A percentile compares a stretch with the other conserved stretches of the same genome.
Evolutionary conservation across 2,888 invertebrate genomes (phyloP).

Genomic region (Amphipyra berbera): DNA sequence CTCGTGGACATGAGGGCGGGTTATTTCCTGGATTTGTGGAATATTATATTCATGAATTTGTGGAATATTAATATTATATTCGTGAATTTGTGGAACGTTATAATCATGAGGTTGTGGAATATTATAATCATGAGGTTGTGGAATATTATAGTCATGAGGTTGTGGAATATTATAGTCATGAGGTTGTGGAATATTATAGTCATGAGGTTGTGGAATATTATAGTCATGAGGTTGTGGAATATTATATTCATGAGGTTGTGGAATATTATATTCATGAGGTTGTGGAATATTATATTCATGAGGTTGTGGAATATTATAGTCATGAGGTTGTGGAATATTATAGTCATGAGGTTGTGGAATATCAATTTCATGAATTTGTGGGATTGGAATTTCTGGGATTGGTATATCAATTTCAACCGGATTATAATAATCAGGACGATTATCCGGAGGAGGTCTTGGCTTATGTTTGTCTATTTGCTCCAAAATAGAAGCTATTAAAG

Average conservation of each 20-base stretch:
- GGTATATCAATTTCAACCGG: not conserved
- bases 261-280: not conserved
- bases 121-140: conserved; percentile 2
- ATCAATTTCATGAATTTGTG: not conserved
- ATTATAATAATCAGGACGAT: not conserved
- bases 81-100: not conserved
- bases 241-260: not conserved
- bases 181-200: conserved; percentile 4
- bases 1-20: not conserved
- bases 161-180: conserved; percentile 22
- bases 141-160: not conserved
- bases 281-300: conserved; percentile 22
- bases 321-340: not conserved
- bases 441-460: not conserved
- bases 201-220: not conserved
- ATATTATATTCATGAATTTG: conserved; percentile 14
- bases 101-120: conserved; percentile 8
- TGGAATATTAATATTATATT: not conserved
- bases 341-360: not conserved
- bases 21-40: conserved; percentile 19
- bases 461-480: conserved; percentile 25
- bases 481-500: conserved; percentile 30
- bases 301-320: conserved; percentile 4
- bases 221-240: not conserved
- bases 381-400: not conserved